These are phyloP conservation scores for Phyllostomus hastatus DNA, from an alignment of 2,113 vertebrate genomes.

Conservation along the genomic window DNA sequence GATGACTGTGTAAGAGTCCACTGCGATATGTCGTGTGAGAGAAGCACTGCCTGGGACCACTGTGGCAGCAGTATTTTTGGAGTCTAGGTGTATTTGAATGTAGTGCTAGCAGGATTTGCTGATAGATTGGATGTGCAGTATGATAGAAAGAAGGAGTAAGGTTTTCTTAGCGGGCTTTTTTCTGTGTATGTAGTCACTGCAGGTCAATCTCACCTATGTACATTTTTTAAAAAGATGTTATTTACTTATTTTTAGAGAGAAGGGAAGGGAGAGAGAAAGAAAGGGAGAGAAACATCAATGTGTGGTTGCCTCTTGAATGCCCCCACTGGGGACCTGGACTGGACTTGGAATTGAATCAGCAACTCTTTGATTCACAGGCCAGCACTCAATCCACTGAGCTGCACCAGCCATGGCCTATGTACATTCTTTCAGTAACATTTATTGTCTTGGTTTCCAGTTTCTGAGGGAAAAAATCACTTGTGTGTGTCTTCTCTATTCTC, in stretches of 20 bases:
- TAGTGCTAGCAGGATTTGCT: not conserved
- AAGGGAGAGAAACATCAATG: too few species aligned
- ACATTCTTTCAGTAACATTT: not conserved
- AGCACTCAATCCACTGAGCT: too few species aligned
- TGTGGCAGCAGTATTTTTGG: not conserved
- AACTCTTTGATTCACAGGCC: too few species aligned
- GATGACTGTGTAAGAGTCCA: not conserved
- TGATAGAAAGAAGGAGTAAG: not conserved
- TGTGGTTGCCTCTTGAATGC: too few species aligned
- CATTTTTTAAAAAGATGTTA: not conserved
- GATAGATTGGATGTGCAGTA: not conserved
- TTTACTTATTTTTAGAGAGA: too few species aligned
- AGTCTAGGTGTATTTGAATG: not conserved
- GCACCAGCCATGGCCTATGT: not conserved
- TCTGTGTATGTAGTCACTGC: not conserved
- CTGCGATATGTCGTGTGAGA: not conserved
- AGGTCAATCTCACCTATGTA: not conserved
- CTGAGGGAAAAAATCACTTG: not conserved
- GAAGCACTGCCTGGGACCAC: not conserved
- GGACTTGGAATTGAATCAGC: too few species aligned
- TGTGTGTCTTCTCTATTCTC: not conserved
- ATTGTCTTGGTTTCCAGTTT: not conserved
- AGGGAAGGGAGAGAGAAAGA: too few species aligned
- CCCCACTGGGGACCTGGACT: too few species aligned
- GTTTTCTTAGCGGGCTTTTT: not conserved